These are phyloP conservation scores for Diarsia rubi DNA, from an alignment of 2,888 invertebrate species.

Conservation along the genomic window DNA sequence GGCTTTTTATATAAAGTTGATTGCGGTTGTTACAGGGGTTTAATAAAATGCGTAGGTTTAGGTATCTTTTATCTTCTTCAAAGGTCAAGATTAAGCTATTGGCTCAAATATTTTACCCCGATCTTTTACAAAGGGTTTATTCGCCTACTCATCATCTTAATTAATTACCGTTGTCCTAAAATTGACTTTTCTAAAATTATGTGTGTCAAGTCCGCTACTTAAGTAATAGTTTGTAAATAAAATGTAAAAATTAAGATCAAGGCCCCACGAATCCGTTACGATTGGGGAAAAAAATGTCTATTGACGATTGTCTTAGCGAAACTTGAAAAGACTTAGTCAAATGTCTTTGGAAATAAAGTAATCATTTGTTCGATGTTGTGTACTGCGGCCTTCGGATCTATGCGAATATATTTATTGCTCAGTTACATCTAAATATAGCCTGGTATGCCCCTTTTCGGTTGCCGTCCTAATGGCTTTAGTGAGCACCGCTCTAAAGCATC, in stretches of 20 bases:
- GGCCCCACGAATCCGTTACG: slow-evolving; percentile 37
- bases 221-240: slow-evolving; percentile 40
- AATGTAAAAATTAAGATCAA: slow-evolving; percentile 56
- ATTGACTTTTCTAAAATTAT: slow-evolving; percentile 4
- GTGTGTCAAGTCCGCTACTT: slow-evolving; percentile 34
- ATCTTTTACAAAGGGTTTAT: background rate
- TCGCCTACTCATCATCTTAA: background rate
- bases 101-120: background rate
- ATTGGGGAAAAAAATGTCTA: slow-evolving; percentile 49
- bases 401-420: slow-evolving; percentile 42
- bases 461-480: slow-evolving; percentile 11
- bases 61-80: slow-evolving; percentile 13
- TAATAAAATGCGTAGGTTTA: slow-evolving; percentile 22
- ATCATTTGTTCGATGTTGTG: slow-evolving; percentile 12
- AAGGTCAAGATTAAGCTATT: slow-evolving; percentile 23
- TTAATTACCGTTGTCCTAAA: background rate
- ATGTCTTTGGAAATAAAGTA: slow-evolving; percentile 26
- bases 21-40: slow-evolving; percentile 1
- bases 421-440: slow-evolving; percentile 45
- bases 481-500: slow-evolving; percentile 1
- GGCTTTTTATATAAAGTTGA: slow-evolving; percentile 32
- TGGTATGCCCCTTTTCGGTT: slow-evolving; percentile 32
- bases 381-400: slow-evolving; percentile 42
- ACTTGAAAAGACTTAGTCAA: slow-evolving; percentile 18
- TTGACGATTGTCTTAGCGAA: slow-evolving; percentile 33